phyloP scores from a whole-genome alignment of 2,113 vertebrate species.

The Brevimyrus niger region DNA sequence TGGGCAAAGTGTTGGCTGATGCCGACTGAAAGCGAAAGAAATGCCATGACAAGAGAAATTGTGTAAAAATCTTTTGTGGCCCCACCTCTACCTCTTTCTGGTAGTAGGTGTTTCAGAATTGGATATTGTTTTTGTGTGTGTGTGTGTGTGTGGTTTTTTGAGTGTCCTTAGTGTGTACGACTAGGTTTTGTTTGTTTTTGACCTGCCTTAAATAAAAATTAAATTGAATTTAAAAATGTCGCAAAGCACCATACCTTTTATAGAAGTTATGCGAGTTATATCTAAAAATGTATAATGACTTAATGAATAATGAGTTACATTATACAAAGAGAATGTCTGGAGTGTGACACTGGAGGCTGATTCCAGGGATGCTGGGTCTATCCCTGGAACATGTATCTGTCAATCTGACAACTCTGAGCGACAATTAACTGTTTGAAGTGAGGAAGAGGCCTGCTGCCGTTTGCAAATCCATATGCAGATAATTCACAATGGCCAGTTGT shows the following conservation, averaged over 20 bases:
- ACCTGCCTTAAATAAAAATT: neutral
- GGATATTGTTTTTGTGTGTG: neutral
- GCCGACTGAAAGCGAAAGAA: neutral
- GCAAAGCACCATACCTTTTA: neutral
- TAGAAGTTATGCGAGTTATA: neutral
- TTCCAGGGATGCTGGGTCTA: neutral
- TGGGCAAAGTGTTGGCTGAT: neutral
- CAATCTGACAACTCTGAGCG: neutral
- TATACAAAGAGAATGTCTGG: neutral
- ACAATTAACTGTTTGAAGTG: neutral
- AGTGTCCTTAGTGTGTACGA: neutral
- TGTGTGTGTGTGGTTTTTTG: neutral
- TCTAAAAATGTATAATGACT: neutral
- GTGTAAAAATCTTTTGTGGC: neutral
- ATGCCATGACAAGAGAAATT: neutral
- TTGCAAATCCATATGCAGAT: neutral
- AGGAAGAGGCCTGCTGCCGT: neutral
- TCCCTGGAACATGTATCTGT: neutral
- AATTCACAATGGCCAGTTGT: neutral
- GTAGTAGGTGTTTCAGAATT: neutral
- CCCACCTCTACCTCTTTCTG: neutral
- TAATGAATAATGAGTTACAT: neutral
- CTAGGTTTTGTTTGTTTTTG: neutral
- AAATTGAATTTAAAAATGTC: neutral
- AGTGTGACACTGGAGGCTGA: neutral